Evolutionary conservation across 2,888 invertebrate species (phyloP).

Genomic region (Andrena minutula): DNA sequence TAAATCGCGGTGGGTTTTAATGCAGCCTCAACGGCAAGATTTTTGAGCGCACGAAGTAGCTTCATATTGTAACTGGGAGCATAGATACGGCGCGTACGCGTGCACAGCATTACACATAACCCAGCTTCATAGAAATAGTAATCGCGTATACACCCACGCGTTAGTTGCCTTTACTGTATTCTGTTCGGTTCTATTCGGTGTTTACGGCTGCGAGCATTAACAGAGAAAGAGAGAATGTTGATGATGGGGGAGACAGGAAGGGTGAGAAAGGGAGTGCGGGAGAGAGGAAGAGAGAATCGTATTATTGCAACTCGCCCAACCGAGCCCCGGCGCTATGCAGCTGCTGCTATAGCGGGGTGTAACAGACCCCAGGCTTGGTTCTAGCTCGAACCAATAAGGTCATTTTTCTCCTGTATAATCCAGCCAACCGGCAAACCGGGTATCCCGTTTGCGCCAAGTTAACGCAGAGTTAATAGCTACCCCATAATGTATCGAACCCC

Average conservation of each 20-base stretch:
- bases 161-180: slow-evolving; percentile 79
- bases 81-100: slow-evolving; percentile 37
- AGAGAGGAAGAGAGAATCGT: slow-evolving; percentile 76
- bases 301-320: slow-evolving; percentile 79
- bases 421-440: slow-evolving; percentile 74
- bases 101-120: slow-evolving; percentile 36
- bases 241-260: slow-evolving; percentile 41
- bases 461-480: slow-evolving; percentile 81
- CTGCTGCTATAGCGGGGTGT: slow-evolving; percentile 74
- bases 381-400: slow-evolving; percentile 79
- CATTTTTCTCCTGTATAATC: slow-evolving; percentile 80
- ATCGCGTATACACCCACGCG: slow-evolving; percentile 65
- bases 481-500: slow-evolving; percentile 78
- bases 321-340: slow-evolving; percentile 67
- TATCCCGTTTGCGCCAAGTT: slow-evolving; percentile 77
- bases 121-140: slow-evolving; percentile 54
- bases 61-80: slow-evolving; percentile 33
- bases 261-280: slow-evolving; percentile 12
- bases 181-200: slow-evolving; percentile 81
- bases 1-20: slow-evolving; percentile 12
- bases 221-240: slow-evolving; percentile 67
- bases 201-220: slow-evolving; percentile 81
- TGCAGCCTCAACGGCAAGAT: slow-evolving; percentile 13
- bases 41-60: slow-evolving; percentile 37
- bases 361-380: slow-evolving; percentile 74